Conservation (phyloP, 1,140 invertebrate genomes). For the Anthonomus grandis region DNA sequence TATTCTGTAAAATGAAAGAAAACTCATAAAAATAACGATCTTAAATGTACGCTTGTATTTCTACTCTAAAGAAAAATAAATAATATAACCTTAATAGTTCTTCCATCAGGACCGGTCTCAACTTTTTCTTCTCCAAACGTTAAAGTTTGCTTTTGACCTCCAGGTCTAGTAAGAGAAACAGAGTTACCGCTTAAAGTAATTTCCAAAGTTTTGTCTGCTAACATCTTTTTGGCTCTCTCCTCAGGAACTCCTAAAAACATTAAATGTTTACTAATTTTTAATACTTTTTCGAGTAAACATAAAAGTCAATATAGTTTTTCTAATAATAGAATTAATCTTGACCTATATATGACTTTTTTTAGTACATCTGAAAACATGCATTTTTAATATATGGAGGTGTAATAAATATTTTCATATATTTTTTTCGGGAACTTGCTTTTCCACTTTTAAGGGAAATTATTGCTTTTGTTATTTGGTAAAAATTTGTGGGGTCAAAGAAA, state of each 20-base stretch:
- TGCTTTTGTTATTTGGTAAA: no score
- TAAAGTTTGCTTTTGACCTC: neutral
- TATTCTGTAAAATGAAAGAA: constrained; percentile 1
- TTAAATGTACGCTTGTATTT: no score
- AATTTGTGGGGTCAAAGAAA: no score
- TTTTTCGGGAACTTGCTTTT: no score
- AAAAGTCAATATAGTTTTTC: neutral
- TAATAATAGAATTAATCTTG: neutral
- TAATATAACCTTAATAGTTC: constrained; percentile 5
- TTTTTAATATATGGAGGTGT: no score
- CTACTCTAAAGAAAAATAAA: no score
- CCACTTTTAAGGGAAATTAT: no score
- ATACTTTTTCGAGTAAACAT: neutral
- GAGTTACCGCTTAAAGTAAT: constrained; percentile 3
- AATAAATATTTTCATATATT: no score
- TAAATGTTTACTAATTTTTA: neutral
- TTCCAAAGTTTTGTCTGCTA: neutral
- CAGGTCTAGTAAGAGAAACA: neutral
- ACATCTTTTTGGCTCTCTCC: neutral
- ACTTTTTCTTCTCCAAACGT: neutral
- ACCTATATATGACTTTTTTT: neutral
- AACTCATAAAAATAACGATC: no score
- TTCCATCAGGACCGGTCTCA: constrained; percentile 3
- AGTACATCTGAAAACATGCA: neutral
- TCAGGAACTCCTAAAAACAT: constrained; percentile 10